Evolutionary conservation across 1,140 invertebrate genomes (phyloP), one percentile per base, ranked within the genome.

Genomic region (Zeugodacus cucurbitae): DNA sequence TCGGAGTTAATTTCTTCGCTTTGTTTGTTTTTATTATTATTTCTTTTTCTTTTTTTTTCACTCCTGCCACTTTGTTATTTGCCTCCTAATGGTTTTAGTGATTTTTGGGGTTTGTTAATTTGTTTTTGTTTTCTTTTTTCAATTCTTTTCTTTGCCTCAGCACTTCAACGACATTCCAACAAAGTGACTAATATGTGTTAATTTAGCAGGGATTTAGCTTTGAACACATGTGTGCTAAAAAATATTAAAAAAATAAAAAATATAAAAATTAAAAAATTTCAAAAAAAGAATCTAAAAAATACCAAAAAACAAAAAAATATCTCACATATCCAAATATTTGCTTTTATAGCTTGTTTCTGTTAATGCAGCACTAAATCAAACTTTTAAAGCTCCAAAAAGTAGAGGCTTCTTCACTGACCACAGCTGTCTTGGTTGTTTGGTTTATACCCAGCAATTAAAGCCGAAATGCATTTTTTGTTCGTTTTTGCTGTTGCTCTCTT

Each of bases 151-250:
- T 37, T 17, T 17, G 20, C 62, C 32, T 29, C 34, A 74, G 32
- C 32, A 41, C 74, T n/a, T 48, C 78, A 88, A 54, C 89, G 88
- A 89, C 91, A 92, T 92, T 92, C 91, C 87, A 90, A 26, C 90
- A 89, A 92, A 90, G 90, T 92, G 91, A 92, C 91, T 92, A 92
- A 92, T 92, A 91, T 91, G 91, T 90, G 88, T 89, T 70, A 57
- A 87, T 62, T 86, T 90, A 88, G 82, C 87, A 87, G 87, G 87
- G 64, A 87, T 87, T 70, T 87, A n/a, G 29, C 67, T 44, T 74
- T 22, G 34, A 10, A n/a, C 11, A 58, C 48, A 59, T 86, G n/a
- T 86, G 29, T 86, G 0, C n/a, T 14, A 29, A 54, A 34, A 20
- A 3, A 32, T 17, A 34, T 6, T 67, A 32, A 41, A 34, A 34